Percentiles rank a stretch among this genome's conserved stretches.
Conservation (phyloP, 2,113 vertebrate genomes). For the Peucedramus taeniatus region DNA sequence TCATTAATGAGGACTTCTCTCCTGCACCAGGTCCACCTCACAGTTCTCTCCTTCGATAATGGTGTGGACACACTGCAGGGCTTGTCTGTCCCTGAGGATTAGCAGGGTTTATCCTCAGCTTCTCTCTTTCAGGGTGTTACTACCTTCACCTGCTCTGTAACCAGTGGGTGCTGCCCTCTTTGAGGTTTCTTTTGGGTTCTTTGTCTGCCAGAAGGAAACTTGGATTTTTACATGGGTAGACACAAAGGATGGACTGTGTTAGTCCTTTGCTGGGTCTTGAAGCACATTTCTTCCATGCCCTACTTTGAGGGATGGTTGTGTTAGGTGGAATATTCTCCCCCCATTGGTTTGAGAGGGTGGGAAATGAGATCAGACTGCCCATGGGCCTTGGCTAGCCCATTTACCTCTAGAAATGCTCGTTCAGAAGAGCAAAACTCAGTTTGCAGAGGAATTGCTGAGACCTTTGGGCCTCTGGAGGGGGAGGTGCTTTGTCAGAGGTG, state of each 20-base stretch:
- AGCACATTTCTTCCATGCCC: background rate
- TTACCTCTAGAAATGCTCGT: background rate
- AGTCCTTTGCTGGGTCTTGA: background rate
- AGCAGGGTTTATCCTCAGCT: background rate
- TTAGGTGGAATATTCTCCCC: background rate
- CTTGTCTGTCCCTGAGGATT: background rate
- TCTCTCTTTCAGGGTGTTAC: background rate
- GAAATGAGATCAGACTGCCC: background rate
- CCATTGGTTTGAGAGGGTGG: accelerated
- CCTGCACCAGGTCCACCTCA: background rate
- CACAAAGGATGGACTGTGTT: background rate
- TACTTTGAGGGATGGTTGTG: background rate
- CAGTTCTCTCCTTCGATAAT: background rate
- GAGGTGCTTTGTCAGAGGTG: background rate
- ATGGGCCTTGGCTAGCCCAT: background rate
- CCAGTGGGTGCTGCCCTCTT: background rate
- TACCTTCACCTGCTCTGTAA: background rate
- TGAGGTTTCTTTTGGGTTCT: background rate
- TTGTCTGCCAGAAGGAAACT: background rate
- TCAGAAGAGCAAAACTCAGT: background rate
- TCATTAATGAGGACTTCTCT: background rate
- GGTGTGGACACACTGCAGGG: background rate
- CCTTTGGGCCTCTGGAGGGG: background rate
- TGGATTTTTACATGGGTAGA: background rate
- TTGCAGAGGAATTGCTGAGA: background rate